A percentile compares a stretch with the other conserved stretches of the same genome.
Conservation (phyloP, 1,140 invertebrate species). For the Bombyx mandarina region DNA sequence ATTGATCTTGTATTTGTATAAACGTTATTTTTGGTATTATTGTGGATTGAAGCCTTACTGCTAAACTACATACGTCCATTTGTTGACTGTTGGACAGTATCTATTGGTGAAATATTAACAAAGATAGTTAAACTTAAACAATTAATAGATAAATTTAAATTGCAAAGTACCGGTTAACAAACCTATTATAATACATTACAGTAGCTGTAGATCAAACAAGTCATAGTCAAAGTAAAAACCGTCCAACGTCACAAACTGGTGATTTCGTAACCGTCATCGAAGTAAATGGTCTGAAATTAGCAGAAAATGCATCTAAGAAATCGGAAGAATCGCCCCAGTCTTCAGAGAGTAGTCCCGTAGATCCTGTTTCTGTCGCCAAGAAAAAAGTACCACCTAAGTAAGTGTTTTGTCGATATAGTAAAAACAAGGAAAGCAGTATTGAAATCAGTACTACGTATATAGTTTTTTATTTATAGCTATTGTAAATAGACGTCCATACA, state of each 20-base stretch:
- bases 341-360: slow-evolving; percentile 59
- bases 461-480: no score
- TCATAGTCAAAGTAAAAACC: slow-evolving; percentile 56
- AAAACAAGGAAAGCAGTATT: no score
- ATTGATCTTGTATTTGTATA: no score
- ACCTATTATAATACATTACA: slow-evolving; percentile 13
- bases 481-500: no score
- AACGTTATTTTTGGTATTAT: no score
- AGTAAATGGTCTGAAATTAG: slow-evolving; percentile 79
- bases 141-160: no score
- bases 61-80: no score
- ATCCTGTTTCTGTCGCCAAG: slow-evolving; percentile 57
- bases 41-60: not conserved
- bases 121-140: no score
- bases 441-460: no score
- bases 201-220: slow-evolving; percentile 50
- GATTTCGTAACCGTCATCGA: slow-evolving; percentile 92
- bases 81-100: no score
- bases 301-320: slow-evolving; percentile 60
- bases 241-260: slow-evolving; percentile 72
- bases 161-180: no score
- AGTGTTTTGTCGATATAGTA: slow-evolving; percentile 17
- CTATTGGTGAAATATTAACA: no score
- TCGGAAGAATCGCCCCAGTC: slow-evolving; percentile 55
- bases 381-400: slow-evolving; percentile 76